Percentiles rank a stretch among this genome's conserved stretches.
phyloP scores from a whole-genome alignment of 1,140 invertebrate species.

The Rhizoglyphus robini region DNA sequence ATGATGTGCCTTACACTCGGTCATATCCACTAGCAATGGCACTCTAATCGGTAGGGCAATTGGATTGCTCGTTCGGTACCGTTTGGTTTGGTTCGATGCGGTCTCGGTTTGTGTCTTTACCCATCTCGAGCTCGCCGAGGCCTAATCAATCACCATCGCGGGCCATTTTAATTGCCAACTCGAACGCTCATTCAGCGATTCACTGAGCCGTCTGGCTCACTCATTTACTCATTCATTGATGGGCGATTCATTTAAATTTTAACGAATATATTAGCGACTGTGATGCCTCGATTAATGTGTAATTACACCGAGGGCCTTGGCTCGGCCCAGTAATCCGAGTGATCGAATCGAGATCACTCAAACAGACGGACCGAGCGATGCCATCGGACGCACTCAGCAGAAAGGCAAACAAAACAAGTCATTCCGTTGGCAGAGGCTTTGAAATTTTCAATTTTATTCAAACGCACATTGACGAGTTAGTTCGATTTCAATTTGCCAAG shows the following conservation, averaged over 20 bases:
- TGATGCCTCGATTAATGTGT: conserved; percentile 12
- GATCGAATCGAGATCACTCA: too few species aligned
- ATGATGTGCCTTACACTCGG: too few species aligned
- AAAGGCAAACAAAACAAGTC: too few species aligned
- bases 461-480: not conserved
- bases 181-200: not conserved
- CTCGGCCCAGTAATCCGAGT: not conserved
- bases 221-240: not conserved
- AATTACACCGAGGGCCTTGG: not conserved
- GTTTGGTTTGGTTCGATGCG: not conserved
- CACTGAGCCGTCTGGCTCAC: not conserved
- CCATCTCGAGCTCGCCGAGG: not conserved
- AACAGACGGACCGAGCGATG: too few species aligned
- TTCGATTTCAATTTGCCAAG: conserved; percentile 2
- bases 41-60: not conserved
- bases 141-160: conserved; percentile 11
- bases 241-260: conserved; percentile 8
- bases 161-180: conserved; percentile 1
- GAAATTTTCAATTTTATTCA: too few species aligned
- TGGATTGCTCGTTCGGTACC: not conserved
- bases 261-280: conserved; percentile 9
- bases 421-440: too few species aligned
- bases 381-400: too few species aligned
- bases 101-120: not conserved
- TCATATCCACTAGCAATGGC: too few species aligned